A percentile compares a stretch with the other conserved stretches of the same genome.
phyloP scores from a whole-genome alignment of 1,140 invertebrate genomes.

The Eupristina koningsbergeri region DNA sequence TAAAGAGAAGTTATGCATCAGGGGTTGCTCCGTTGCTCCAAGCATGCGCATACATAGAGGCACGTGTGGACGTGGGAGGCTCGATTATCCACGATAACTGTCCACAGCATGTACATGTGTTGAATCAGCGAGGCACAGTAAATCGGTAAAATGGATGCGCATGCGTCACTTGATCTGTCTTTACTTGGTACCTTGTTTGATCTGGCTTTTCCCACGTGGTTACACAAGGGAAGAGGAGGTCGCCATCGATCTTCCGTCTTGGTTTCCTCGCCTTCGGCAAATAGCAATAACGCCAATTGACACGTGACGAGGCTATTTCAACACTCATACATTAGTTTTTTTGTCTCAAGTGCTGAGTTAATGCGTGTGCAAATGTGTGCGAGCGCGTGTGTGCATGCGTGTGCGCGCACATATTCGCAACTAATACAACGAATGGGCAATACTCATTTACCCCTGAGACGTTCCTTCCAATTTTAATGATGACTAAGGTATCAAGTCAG shows the following conservation, averaged over 20 bases:
- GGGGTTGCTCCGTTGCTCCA: slow-evolving; percentile 3
- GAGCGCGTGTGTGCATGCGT: not conserved
- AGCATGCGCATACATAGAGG: not conserved
- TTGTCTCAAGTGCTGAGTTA: not conserved
- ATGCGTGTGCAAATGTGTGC: not conserved
- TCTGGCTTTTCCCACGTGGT: slow-evolving; percentile 69
- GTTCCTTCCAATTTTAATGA: not conserved
- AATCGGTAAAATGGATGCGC: too few species aligned
- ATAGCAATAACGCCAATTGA: slow-evolving; percentile 74
- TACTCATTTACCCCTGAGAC: not conserved
- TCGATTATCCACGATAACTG: slow-evolving; percentile 43
- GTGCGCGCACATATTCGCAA: not conserved
- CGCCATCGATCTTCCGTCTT: slow-evolving; percentile 42
- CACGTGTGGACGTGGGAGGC: too few species aligned
- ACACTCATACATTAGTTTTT: too few species aligned
- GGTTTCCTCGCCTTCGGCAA: slow-evolving; percentile 64
- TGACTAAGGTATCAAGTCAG: not conserved
- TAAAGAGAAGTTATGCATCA: slow-evolving; percentile 54
- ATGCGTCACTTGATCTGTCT: slow-evolving; percentile 70
- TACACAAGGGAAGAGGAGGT: slow-evolving; percentile 16
- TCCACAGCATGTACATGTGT: slow-evolving; percentile 54
- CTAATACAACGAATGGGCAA: not conserved
- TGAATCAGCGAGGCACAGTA: too few species aligned
- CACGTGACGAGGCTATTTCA: slow-evolving; percentile 64
- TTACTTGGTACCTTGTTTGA: slow-evolving; percentile 71